These are phyloP conservation scores for Staurois parvus DNA, from an alignment of 2,797 vertebrate species.

Conservation along the genomic window DNA sequence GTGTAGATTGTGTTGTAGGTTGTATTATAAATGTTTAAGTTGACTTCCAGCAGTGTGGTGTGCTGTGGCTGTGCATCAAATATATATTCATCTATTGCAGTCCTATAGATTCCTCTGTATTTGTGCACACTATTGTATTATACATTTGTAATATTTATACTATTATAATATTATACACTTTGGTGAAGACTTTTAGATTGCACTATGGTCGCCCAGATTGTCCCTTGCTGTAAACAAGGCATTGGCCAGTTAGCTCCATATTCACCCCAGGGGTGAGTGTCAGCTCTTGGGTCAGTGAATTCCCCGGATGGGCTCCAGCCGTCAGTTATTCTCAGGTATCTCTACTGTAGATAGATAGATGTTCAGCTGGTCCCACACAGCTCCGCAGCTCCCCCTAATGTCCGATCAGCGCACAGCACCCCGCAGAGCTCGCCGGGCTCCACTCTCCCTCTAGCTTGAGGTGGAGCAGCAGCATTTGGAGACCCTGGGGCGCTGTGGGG, in stretches of 20 bases:
- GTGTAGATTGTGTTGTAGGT: neutral
- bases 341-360: too few species aligned
- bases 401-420: constrained; percentile 10
- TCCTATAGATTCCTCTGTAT: too few species aligned
- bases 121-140: too few species aligned
- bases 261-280: neutral
- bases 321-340: neutral
- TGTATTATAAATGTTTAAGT: neutral
- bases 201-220: neutral
- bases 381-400: constrained; percentile 45
- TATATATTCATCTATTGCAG: too few species aligned
- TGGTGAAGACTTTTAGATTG: neutral
- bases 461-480: constrained; percentile 4
- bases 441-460: neutral
- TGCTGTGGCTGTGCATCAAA: neutral
- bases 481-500: neutral
- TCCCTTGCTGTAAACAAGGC: too few species aligned
- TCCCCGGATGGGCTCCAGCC: neutral
- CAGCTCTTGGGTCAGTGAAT: neutral
- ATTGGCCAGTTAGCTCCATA: neutral
- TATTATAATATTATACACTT: too few species aligned
- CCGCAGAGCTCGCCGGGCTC: neutral
- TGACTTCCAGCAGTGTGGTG: neutral
- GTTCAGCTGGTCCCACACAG: constrained; percentile 64
- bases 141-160: too few species aligned